Base-by-base conservation (phyloP, 1,140 invertebrate genomes). In the Zaprionus capensis region DNA sequence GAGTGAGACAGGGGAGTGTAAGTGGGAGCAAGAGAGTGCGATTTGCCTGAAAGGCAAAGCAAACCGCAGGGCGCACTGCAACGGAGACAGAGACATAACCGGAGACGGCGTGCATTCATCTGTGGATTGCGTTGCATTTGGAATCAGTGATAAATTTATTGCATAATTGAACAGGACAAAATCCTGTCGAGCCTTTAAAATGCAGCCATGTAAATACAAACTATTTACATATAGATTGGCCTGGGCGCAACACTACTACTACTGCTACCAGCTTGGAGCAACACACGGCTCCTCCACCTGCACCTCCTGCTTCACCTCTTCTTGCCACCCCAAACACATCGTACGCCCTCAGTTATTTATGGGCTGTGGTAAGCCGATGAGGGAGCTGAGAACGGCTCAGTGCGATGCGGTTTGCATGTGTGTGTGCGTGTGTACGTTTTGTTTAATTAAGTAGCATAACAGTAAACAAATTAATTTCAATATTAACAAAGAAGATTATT, bases 401-500 rank as follows among this genome's bases (percentile, higher is more conserved):
- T 58, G 28, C 22, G 53, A 38, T 62, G 66, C 61, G 55, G 53
- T 31, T 46, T 46, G 63, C 22, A 22, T 57, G 65, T 17, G 41
- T 61, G 28, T 28, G 56, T 15, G 44, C 41, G 65, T 53, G 72
- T 59, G 57, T 63, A 59, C 79, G 76, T 77, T 90, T 80, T 90
- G 85, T 90, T 90, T 90, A 90, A 90, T 90, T 90, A 90, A 90
- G 85, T 90, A 85, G 86, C 85, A 90, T 75, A 91, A 91, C 86
- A 85, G 85, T 85, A 90, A 90, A 90, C 85, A 90, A 90, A 90
- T 90, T 90, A 90, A 90, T 90, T 90, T 90, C 86, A 90, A 90
- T 90, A 90, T 90, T 90, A 90, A 90, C 85, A 90, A 90, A 90
- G 85, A 90, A 90, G 85, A 91, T 90, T 90, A 90, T 90, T 90